Evolutionary conservation across 2,888 invertebrate genomes (phyloP).

Genomic region (Anodontia alba): DNA sequence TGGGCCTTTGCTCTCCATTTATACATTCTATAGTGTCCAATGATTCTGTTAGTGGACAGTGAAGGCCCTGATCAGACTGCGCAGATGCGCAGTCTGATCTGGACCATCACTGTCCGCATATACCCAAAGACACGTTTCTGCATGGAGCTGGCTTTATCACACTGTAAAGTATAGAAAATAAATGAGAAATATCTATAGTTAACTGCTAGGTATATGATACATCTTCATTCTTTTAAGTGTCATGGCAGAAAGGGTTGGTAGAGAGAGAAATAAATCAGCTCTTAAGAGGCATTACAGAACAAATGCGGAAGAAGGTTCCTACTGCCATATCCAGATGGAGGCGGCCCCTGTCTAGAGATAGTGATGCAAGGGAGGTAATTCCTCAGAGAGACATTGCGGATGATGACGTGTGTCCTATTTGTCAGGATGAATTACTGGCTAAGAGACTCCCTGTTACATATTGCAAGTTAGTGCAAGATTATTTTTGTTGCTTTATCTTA

Average conservation of each 20-base stretch:
- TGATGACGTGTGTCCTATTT: slow-evolving; percentile 85
- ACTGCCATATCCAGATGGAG: slow-evolving; percentile 56
- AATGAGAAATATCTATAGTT: too few species aligned
- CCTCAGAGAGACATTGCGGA: slow-evolving; percentile 81
- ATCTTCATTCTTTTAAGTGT: slow-evolving; percentile 79
- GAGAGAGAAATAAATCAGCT: slow-evolving; percentile 84
- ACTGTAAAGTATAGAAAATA: too few species aligned
- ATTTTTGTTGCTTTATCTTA: too few species aligned
- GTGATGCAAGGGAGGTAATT: slow-evolving; percentile 70
- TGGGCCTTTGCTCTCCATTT: too few species aligned
- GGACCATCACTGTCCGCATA: too few species aligned
- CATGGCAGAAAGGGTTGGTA: slow-evolving; percentile 84
- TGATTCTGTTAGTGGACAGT: too few species aligned
- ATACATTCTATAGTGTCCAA: too few species aligned
- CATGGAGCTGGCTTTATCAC: too few species aligned
- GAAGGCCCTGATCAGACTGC: too few species aligned
- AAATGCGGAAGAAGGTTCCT: slow-evolving; percentile 55
- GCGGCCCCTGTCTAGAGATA: slow-evolving; percentile 54
- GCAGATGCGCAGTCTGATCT: too few species aligned
- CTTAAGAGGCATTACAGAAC: slow-evolving; percentile 72
- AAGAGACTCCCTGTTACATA: slow-evolving; percentile 84
- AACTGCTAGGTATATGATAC: too few species aligned
- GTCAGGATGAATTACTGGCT: slow-evolving; percentile 84
- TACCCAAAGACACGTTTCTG: too few species aligned
- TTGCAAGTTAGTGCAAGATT: slow-evolving; percentile 83